Percentiles rank a stretch among this genome's conserved stretches.
Evolutionary conservation across 2,888 invertebrate species (phyloP).

Genomic region (Neocrepidodera transversa): DNA sequence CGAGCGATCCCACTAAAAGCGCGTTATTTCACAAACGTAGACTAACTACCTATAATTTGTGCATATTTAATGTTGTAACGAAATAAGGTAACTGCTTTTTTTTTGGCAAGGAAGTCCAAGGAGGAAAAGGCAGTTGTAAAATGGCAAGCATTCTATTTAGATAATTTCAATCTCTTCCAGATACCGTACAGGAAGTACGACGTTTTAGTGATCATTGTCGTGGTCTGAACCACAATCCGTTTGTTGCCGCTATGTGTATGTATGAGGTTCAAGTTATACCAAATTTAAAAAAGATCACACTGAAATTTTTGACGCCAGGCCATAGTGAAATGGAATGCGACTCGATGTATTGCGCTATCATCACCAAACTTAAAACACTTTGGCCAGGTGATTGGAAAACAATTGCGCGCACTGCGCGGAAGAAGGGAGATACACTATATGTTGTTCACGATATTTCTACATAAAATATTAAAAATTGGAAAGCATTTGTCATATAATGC

Average conservation of each 20-base stretch:
- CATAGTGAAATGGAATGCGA: slow-evolving; percentile 38
- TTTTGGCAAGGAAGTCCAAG: slow-evolving; percentile 43
- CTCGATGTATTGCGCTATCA: slow-evolving; percentile 43
- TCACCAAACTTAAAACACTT: slow-evolving; percentile 37
- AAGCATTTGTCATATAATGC: neutral
- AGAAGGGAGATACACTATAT: slow-evolving; percentile 29
- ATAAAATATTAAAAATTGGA: slow-evolving; percentile 6
- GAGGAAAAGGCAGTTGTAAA: slow-evolving; percentile 41
- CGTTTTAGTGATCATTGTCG: slow-evolving; percentile 46
- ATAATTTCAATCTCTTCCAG: slow-evolving; percentile 41
- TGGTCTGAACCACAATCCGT: slow-evolving; percentile 47
- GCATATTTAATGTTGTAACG: slow-evolving; percentile 36
- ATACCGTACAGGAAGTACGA: slow-evolving; percentile 29
- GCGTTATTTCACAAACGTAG: slow-evolving; percentile 39
- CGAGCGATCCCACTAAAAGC: slow-evolving; percentile 36
- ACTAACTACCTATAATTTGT: slow-evolving; percentile 36
- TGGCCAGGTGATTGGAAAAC: no score
- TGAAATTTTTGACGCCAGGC: slow-evolving; percentile 38
- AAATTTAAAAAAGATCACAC: slow-evolving; percentile 39
- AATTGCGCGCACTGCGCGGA: slow-evolving; percentile 27
- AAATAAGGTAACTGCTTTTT: slow-evolving; percentile 42
- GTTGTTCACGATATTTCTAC: no score
- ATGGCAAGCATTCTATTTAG: slow-evolving; percentile 35
- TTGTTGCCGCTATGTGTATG: slow-evolving; percentile 42
- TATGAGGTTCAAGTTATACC: slow-evolving; percentile 37